Percentiles rank a stretch among this genome's conserved stretches.
Conservation (phyloP, 2,797 vertebrate genomes). For the Gymnothorax reevesii region DNA sequence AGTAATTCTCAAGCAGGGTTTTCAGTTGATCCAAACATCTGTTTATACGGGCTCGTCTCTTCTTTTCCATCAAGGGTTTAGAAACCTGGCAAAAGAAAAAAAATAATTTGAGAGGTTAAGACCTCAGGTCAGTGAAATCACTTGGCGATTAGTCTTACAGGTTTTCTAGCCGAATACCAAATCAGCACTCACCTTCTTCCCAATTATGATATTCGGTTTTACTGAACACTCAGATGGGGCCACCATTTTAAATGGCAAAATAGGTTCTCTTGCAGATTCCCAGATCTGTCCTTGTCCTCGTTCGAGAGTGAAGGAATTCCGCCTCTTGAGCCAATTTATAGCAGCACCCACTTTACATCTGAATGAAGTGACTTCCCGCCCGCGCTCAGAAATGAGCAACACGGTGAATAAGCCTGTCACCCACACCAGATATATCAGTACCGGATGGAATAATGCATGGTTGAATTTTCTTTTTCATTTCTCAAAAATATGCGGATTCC, state of each 20-base stretch:
- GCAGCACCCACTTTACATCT: conserved; percentile 79
- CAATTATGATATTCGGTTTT: conserved; percentile 54
- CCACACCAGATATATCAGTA: conserved; percentile 32
- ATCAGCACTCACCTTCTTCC: conserved; percentile 63
- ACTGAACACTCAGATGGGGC: conserved; percentile 58
- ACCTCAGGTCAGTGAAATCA: not conserved
- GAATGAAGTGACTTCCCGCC: conserved; percentile 68
- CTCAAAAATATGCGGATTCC: not conserved
- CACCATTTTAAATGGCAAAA: conserved; percentile 62
- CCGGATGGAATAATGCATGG: not conserved
- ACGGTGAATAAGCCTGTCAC: conserved; percentile 8
- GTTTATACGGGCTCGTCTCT: conserved; percentile 85
- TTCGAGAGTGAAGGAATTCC: conserved; percentile 44
- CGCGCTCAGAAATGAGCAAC: conserved; percentile 54
- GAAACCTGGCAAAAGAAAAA: conserved; percentile 69
- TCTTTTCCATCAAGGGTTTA: conserved; percentile 91
- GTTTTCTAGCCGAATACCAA: not conserved
- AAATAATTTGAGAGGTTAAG: conserved; percentile 2
- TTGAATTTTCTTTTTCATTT: not conserved
- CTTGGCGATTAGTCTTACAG: not conserved
- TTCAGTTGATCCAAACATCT: conserved; percentile 83
- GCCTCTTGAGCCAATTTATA: conserved; percentile 69
- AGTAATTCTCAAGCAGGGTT: conserved; percentile 78
- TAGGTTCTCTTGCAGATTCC: conserved; percentile 34
- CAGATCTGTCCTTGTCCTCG: conserved; percentile 33